Conservation (phyloP, 2,113 vertebrate genomes). For the Sinosuthora webbiana region DNA sequence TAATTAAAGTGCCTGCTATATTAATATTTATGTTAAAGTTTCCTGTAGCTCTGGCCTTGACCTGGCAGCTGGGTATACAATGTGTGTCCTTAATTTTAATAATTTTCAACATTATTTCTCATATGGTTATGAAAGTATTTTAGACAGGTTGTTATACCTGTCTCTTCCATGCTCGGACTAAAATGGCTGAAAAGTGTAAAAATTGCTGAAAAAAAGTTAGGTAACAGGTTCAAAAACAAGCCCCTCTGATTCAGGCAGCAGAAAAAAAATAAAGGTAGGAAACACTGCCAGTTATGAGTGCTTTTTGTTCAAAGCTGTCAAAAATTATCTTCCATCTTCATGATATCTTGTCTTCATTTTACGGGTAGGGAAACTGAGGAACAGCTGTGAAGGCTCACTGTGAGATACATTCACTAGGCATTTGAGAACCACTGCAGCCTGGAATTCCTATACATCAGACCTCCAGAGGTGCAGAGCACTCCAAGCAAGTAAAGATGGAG, state of each 20-base stretch:
- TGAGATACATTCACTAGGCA: neutral
- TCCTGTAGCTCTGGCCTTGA: constrained; percentile 42
- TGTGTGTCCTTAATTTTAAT: constrained; percentile 55
- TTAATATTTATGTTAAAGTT: constrained; percentile 67
- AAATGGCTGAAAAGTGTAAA: neutral
- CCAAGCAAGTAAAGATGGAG: neutral
- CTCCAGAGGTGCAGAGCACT: neutral
- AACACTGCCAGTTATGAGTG: neutral
- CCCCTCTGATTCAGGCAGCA: neutral
- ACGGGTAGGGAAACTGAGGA: neutral
- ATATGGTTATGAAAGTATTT: neutral
- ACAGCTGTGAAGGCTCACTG: neutral
- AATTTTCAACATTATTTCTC: constrained; percentile 34
- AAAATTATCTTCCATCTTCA: neutral
- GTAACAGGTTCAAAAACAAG: neutral
- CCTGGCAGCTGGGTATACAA: constrained; percentile 38
- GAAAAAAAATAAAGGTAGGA: neutral
- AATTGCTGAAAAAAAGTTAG: neutral
- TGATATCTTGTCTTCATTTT: neutral
- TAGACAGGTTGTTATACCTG: neutral
- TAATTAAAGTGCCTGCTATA: constrained; percentile 64
- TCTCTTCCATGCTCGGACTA: neutral
- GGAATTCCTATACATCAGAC: neutral
- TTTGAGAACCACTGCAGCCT: neutral
- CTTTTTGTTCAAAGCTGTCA: neutral